phyloP scores from a whole-genome alignment of 2,113 vertebrate species.

The Malurus alboscapulatus region DNA sequence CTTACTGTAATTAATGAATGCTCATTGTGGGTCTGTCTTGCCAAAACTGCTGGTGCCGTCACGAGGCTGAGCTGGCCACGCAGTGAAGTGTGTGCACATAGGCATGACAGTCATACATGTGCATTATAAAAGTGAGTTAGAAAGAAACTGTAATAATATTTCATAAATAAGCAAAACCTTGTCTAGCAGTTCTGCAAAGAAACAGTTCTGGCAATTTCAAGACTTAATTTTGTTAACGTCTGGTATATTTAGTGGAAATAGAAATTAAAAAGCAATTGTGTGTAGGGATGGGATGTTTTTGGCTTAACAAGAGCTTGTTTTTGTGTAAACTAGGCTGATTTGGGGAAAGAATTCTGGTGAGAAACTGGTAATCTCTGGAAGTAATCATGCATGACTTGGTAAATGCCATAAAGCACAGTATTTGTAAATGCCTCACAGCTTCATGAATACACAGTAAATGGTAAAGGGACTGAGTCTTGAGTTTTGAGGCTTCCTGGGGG shows the following conservation, averaged over 20 bases:
- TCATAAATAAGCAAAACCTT: neutral
- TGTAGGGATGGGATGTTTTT: neutral
- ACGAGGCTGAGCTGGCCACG: neutral
- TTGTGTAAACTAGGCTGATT: neutral
- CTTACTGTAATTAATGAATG: neutral
- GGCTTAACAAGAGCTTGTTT: neutral
- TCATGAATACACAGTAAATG: neutral
- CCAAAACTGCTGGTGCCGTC: neutral
- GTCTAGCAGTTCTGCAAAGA: neutral
- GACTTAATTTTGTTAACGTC: neutral
- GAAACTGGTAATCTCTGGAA: neutral
- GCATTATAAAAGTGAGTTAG: neutral
- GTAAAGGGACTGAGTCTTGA: neutral
- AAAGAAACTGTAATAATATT: neutral
- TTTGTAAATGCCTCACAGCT: neutral
- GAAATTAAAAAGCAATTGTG: neutral
- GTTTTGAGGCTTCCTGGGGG: neutral
- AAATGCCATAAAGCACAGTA: neutral
- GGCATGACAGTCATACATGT: neutral
- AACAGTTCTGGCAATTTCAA: neutral
- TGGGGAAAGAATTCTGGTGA: neutral
- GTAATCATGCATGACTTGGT: neutral
- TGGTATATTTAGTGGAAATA: neutral
- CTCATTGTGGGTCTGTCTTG: neutral
- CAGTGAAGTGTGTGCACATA: neutral